Base-by-base conservation (phyloP, 37 sponge, comb jelly and placozoan species). In the Ianthella basta region DNA sequence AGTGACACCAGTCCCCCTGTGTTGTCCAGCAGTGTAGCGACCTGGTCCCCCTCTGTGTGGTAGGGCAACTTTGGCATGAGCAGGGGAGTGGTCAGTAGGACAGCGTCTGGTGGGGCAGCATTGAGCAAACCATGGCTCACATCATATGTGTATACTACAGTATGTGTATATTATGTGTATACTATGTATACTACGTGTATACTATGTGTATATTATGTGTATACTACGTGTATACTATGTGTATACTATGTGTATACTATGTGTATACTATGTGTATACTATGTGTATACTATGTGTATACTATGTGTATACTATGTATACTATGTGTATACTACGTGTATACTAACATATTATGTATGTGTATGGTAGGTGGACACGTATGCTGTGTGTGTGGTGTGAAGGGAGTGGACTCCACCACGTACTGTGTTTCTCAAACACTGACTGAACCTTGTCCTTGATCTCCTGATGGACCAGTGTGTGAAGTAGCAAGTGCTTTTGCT, bases 341-440 rank as follows among this genome's bases (percentile, higher is more conserved):
- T 44, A 8, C n/a, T n/a, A n/a, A n/a, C n/a, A n/a, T n/a, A n/a
- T n/a, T 44, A 8, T 44, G 50, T 44, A 8, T 44, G 50, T 44
- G 50, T 44, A 8, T 44, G 50, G 50, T 44, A 8, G 6, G 50
- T 8, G 8, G 3, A 8, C 8, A 44, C 50, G 50, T 44, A 44
- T 44, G 50, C 8, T 44, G 50, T 44, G 50, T 44, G 50, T 44
- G 6, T 24, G 33, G 27, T n/a, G n/a, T n/a, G n/a, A n/a, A n/a
- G n/a, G n/a, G n/a, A n/a, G n/a, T n/a, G n/a, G n/a, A n/a, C n/a
- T n/a, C n/a, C n/a, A n/a, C 29, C 20, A 80, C 85, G 0, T 56
- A 89, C 90, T 86, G 81, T 93, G 93, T 53, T 74, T 82, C 21
- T 84, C 84, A 72, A 93, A 93, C 33, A 93, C 67, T 50, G 61